Evolutionary conservation across 2,888 invertebrate genomes (phyloP).

Genomic region (Habroteleia sp.): DNA sequence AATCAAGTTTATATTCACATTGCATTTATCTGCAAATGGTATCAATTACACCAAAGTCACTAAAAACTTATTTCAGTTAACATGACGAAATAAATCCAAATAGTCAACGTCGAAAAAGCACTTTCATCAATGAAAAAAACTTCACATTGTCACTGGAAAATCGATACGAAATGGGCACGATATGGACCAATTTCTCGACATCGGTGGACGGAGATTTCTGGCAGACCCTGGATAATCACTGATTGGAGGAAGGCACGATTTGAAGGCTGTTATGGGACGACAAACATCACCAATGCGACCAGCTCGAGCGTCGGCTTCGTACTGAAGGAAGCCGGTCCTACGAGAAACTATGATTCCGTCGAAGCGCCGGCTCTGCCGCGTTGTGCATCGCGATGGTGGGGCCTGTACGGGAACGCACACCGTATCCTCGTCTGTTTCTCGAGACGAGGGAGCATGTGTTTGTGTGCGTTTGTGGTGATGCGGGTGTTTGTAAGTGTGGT

Average conservation of each 20-base stretch:
- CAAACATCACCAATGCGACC: slow-evolving; percentile 70
- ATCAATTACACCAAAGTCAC: slow-evolving; percentile 3
- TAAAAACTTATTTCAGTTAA: slow-evolving; percentile 2
- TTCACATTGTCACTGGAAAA: slow-evolving; percentile 34
- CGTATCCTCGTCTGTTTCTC: slow-evolving; percentile 45
- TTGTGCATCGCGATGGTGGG: slow-evolving; percentile 63
- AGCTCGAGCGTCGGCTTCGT: slow-evolving; percentile 78
- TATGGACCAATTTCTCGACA: not conserved
- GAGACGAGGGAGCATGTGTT: slow-evolving; percentile 34
- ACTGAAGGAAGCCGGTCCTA: slow-evolving; percentile 75
- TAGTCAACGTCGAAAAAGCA: slow-evolving; percentile 23
- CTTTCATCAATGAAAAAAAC: slow-evolving; percentile 22
- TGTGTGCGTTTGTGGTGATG: slow-evolving; percentile 43
- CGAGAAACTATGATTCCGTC: slow-evolving; percentile 69
- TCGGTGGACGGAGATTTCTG: not conserved
- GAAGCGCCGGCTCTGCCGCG: slow-evolving; percentile 61
- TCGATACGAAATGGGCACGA: not conserved
- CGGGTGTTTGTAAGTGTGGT: slow-evolving; percentile 1
- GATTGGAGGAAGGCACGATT: slow-evolving; percentile 33
- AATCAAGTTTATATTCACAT: slow-evolving; percentile 10
- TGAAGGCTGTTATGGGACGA: slow-evolving; percentile 48
- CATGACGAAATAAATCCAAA: slow-evolving; percentile 24
- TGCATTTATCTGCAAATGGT: too few relatives aligned
- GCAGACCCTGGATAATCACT: slow-evolving; percentile 13
- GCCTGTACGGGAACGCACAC: slow-evolving; percentile 59